Evolutionary conservation across 2,113 vertebrate species (phyloP).

Genomic region (Campylorhamphus procurvoides): DNA sequence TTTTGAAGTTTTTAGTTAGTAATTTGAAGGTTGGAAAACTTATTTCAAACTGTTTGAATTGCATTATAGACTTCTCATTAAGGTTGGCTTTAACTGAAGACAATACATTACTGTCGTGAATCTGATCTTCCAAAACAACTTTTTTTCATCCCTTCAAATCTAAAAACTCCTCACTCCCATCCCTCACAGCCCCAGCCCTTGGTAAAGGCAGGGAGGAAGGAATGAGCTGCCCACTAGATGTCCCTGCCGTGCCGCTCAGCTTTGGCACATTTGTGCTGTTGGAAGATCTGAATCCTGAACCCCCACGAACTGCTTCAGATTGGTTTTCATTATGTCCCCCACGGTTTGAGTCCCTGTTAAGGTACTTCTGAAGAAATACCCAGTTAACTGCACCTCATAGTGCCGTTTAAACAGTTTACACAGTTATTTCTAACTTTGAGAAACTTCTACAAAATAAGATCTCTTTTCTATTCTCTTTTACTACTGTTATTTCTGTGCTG

Average conservation of each 20-base stretch:
- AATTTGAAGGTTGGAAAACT: neutral
- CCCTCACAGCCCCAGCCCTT: neutral
- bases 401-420: neutral
- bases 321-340: neutral
- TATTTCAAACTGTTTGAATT: neutral
- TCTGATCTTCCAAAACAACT: neutral
- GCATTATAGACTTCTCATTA: neutral
- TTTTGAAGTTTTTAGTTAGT: neutral
- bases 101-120: neutral
- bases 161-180: neutral
- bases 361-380: neutral
- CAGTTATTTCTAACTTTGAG: neutral
- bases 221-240: neutral
- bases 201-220: neutral
- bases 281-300: neutral
- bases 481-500: neutral
- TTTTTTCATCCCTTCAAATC: neutral
- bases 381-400: neutral
- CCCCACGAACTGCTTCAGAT: neutral
- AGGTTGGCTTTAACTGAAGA: neutral
- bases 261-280: neutral
- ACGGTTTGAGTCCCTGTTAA: neutral
- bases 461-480: neutral
- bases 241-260: neutral
- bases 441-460: neutral